Evolutionary conservation across 2,113 vertebrate species (phyloP).

Genomic region (Dicaeum eximium): DNA sequence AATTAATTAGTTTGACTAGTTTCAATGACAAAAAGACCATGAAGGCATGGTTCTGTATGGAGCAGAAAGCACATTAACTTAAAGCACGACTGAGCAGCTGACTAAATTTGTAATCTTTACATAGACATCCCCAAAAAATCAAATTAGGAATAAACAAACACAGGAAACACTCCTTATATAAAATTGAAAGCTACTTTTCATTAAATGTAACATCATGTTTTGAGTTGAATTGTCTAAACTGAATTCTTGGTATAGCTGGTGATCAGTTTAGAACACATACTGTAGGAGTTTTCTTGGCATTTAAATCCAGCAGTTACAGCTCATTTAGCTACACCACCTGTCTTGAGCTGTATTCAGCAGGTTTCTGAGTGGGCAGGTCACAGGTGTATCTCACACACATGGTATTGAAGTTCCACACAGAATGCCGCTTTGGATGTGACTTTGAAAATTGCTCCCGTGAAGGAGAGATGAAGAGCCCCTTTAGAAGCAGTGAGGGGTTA

Average conservation of each 20-base stretch:
- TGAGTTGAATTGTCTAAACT: background rate
- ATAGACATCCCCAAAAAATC: background rate
- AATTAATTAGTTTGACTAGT: background rate
- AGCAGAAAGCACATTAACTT: background rate
- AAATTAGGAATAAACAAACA: background rate
- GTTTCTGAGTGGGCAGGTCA: background rate
- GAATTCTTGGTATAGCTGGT: background rate
- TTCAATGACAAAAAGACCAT: background rate
- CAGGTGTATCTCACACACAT: accelerated
- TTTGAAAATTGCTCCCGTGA: background rate
- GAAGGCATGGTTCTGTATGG: background rate
- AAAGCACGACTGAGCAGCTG: background rate
- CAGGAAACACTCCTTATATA: background rate
- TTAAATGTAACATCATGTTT: background rate
- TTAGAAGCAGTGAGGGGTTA: slow-evolving; percentile 1
- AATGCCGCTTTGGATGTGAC: background rate
- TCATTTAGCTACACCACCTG: background rate
- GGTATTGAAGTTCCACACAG: accelerated
- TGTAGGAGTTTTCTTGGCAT: background rate
- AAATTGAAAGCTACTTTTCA: background rate
- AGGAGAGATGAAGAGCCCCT: background rate
- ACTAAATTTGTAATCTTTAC: background rate
- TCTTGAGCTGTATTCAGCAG: background rate
- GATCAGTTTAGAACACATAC: background rate
- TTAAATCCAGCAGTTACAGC: background rate